These are phyloP conservation scores for Siniperca scherzeri DNA, from an alignment of 2,797 vertebrate genomes.

Conservation along the genomic window DNA sequence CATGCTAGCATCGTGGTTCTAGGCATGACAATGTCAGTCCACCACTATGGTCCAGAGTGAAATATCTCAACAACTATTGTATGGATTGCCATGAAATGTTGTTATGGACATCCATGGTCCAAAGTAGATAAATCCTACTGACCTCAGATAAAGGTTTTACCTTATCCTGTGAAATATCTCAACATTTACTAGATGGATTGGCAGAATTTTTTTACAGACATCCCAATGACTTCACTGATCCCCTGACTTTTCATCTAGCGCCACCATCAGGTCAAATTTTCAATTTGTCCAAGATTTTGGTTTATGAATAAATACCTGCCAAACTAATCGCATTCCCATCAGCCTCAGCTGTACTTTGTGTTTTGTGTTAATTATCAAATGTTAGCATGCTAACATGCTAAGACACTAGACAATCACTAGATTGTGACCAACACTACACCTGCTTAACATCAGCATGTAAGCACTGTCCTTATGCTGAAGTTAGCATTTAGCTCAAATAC, in stretches of 20 bases:
- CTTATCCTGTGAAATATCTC: neutral
- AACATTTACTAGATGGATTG: no score
- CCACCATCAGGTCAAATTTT: neutral
- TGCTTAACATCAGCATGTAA: neutral
- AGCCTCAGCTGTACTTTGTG: neutral
- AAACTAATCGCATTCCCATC: neutral
- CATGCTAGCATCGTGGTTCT: neutral
- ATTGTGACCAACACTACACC: neutral
- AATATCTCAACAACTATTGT: no score
- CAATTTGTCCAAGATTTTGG: neutral
- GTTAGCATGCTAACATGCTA: neutral
- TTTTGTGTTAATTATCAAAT: neutral
- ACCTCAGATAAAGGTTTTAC: no score
- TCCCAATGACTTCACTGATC: neutral
- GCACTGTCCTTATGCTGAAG: neutral
- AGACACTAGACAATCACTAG: neutral
- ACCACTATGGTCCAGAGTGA: no score
- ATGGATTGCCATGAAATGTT: no score
- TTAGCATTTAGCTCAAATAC: neutral
- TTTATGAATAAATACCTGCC: neutral
- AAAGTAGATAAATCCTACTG: no score
- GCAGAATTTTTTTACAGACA: neutral
- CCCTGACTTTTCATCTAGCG: neutral
- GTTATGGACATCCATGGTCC: no score
- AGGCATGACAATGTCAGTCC: neutral